Evolutionary conservation across 2,888 invertebrate genomes (phyloP).

Genomic region (Eumerus sabulonum): DNA sequence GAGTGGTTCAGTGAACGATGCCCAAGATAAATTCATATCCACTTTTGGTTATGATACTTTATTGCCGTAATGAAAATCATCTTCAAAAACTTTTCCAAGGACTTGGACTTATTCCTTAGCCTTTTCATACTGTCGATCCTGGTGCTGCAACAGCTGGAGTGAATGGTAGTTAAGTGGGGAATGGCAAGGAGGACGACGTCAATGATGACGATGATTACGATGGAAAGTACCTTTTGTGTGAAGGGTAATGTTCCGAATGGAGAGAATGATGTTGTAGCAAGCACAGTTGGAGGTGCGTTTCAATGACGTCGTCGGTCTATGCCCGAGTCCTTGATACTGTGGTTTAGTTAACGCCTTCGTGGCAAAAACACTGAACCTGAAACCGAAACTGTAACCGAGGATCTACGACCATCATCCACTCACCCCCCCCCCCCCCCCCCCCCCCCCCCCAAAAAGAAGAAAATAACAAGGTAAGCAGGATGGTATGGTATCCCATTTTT

Average conservation of each 20-base stretch:
- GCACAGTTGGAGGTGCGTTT: slow-evolving; percentile 65
- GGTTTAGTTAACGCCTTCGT: slow-evolving; percentile 37
- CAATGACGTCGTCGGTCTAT: neutral
- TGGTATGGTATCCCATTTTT: slow-evolving; percentile 43
- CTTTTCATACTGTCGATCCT: neutral
- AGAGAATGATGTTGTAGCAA: slow-evolving; percentile 59
- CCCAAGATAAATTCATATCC: slow-evolving; percentile 67
- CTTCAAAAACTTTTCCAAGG: slow-evolving; percentile 64
- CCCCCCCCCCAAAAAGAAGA: no score
- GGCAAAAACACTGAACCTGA: slow-evolving; percentile 7
- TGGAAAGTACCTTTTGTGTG: slow-evolving; percentile 21
- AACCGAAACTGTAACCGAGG: no score
- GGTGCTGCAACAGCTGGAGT: slow-evolving; percentile 33
- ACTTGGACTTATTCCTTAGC: slow-evolving; percentile 18
- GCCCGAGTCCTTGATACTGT: slow-evolving; percentile 34
- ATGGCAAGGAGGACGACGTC: no score
- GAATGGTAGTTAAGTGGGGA: slow-evolving; percentile 22
- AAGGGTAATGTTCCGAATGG: slow-evolving; percentile 26
- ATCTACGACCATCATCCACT: neutral
- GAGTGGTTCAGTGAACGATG: slow-evolving; percentile 46
- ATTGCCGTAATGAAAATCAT: slow-evolving; percentile 68
- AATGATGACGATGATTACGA: no score
- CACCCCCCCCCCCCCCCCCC: no score
- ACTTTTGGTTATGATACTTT: slow-evolving; percentile 68
- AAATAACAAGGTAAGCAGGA: neutral